A percentile compares a stretch with the other conserved stretches of the same genome.
These are phyloP conservation scores for Poecilobothrus nobilitatus DNA, from an alignment of 2,888 invertebrate species.

Conservation along the genomic window DNA sequence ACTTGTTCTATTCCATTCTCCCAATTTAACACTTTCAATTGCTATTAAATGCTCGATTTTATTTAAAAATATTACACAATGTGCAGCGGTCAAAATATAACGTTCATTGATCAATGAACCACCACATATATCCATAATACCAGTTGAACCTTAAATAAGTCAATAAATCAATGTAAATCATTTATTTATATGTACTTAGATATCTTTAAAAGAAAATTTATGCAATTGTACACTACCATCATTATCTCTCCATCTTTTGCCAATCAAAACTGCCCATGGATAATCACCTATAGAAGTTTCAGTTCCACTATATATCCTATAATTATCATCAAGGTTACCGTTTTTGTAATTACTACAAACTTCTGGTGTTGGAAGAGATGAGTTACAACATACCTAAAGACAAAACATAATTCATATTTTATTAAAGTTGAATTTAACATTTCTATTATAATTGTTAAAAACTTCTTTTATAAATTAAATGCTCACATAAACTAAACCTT, in stretches of 20 bases:
- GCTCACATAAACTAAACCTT: neutral
- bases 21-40: neutral
- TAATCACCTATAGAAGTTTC: neutral
- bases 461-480: neutral
- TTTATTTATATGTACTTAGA: too few species aligned
- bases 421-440: too few species aligned
- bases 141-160: neutral
- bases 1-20: neutral
- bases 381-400: neutral
- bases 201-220: too few species aligned
- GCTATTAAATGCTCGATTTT: neutral
- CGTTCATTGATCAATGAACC: neutral
- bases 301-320: neutral
- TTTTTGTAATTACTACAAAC: neutral
- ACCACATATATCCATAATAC: neutral
- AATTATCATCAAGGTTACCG: too few species aligned
- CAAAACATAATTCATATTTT: too few species aligned
- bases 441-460: too few species aligned
- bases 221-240: too few species aligned
- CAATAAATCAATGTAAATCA: too few species aligned
- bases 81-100: neutral
- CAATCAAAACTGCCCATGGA: conserved; percentile 1
- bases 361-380: neutral
- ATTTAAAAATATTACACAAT: conserved; percentile 3
- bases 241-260: neutral